A percentile compares a stretch with the other conserved stretches of the same genome.
Evolutionary conservation across 1,140 invertebrate species (phyloP).

Genomic region (Zaprionus gabonicus): DNA sequence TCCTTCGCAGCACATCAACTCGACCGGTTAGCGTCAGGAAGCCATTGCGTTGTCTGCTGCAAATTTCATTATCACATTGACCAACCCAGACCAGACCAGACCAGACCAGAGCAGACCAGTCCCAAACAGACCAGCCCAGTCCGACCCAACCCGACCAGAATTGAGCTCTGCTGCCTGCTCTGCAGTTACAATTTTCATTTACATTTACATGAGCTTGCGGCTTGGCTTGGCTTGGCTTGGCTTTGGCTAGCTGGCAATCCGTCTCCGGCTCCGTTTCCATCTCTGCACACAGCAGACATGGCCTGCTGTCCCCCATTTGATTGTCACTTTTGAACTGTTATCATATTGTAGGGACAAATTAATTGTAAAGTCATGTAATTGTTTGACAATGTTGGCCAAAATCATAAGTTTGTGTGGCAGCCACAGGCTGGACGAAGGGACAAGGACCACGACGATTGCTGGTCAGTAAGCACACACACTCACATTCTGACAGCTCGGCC

Average conservation of each 20-base stretch:
- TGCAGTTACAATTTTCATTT: constrained; percentile 36
- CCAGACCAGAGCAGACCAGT: background rate
- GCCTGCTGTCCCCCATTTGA: constrained; percentile 12
- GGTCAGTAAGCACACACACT: constrained; percentile 3
- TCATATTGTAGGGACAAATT: constrained; percentile 67
- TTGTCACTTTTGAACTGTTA: constrained; percentile 44
- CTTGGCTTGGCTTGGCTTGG: background rate
- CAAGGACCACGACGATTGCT: background rate
- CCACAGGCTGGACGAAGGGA: background rate
- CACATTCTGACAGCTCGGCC: background rate
- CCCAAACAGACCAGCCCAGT: background rate
- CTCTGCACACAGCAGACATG: background rate
- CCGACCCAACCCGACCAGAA: background rate
- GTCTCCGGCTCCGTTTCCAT: background rate
- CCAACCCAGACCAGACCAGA: background rate
- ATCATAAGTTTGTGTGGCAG: constrained; percentile 22
- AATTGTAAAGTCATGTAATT: constrained; percentile 78
- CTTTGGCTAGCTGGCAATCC: constrained; percentile 1
- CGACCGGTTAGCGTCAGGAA: constrained; percentile 21
- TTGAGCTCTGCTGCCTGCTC: background rate
- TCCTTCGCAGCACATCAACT: background rate
- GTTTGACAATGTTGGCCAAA: constrained; percentile 63
- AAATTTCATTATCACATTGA: constrained; percentile 52
- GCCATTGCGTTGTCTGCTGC: constrained; percentile 18
- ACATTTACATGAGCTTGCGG: constrained; percentile 38